Conservation (phyloP, 1,140 invertebrate genomes). For the Caenorhabditis brenneri region DNA sequence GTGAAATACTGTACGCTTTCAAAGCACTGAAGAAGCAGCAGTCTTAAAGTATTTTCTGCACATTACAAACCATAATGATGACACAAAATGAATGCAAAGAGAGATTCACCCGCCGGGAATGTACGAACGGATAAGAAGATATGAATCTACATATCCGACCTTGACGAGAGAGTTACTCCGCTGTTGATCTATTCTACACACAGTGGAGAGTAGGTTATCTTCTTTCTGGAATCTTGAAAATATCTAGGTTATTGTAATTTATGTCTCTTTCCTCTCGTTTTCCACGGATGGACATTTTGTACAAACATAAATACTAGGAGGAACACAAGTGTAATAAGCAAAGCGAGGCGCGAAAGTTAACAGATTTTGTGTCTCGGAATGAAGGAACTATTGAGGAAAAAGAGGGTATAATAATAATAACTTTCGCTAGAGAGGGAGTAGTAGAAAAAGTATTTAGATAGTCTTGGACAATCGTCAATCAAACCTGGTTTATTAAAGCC, state of each 20-base stretch:
- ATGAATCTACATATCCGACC: slow-evolving; percentile 24
- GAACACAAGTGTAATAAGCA: not conserved
- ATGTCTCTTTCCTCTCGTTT: not conserved
- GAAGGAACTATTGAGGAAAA: not conserved
- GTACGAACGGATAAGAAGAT: not conserved
- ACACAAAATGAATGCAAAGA: not conserved
- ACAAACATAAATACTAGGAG: not conserved
- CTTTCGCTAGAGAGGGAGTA: slow-evolving; percentile 16
- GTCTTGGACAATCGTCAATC: not conserved
- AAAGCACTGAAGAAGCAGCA: not conserved
- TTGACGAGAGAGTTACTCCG: not conserved
- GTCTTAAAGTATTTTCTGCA: not conserved
- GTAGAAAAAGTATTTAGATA: not conserved
- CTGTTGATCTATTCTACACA: not conserved
- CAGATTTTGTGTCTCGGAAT: not conserved
- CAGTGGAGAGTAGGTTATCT: slow-evolving; percentile 23
- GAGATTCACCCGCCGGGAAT: not conserved
- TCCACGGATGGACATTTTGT: not conserved
- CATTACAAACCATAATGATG: not conserved
- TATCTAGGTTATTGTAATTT: slow-evolving; percentile 35
- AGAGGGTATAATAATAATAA: not conserved
- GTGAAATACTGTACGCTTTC: not conserved
- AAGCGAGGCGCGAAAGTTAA: slow-evolving; percentile 30
- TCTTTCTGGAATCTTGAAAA: slow-evolving; percentile 1
- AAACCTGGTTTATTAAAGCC: no score